phyloP scores from a whole-genome alignment of 2,888 invertebrate genomes.

The Chelonus formosanus region DNA sequence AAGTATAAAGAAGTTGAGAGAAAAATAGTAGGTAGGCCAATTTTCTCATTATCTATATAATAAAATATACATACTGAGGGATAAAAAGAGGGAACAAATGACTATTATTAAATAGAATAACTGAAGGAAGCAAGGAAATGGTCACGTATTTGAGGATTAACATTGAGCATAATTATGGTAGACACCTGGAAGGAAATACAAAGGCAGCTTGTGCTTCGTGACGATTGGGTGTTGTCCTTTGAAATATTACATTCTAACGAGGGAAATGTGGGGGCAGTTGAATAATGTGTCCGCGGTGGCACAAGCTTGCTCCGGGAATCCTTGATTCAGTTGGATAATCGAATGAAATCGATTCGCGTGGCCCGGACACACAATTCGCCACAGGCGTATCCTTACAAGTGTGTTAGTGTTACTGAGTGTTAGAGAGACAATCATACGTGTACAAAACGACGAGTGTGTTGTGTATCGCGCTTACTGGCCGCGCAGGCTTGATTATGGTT shows the following conservation, averaged over 20 bases:
- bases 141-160: not conserved
- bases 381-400: conserved; percentile 16
- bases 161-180: conserved; percentile 7
- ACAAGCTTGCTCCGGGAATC: conserved; percentile 23
- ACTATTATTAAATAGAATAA: no score
- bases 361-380: conserved; percentile 4
- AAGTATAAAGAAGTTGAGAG: no score
- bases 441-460: conserved; percentile 1
- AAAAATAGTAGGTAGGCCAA: no score
- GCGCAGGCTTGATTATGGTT: conserved; percentile 34
- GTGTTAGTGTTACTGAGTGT: conserved; percentile 9
- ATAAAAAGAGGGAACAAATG: no score
- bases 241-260: conserved; percentile 47
- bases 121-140: no score
- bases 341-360: conserved; percentile 42
- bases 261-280: conserved; percentile 35
- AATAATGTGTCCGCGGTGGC: conserved; percentile 42
- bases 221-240: conserved; percentile 45
- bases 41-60: no score
- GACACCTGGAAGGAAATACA: conserved; percentile 8
- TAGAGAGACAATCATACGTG: conserved; percentile 13
- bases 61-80: no score
- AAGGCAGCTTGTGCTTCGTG: conserved; percentile 19
- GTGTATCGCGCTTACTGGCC: conserved; percentile 10
- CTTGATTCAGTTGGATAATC: conserved; percentile 39